phyloP scores from a whole-genome alignment of 2,888 invertebrate genomes.

The Linyphia triangularis region DNA sequence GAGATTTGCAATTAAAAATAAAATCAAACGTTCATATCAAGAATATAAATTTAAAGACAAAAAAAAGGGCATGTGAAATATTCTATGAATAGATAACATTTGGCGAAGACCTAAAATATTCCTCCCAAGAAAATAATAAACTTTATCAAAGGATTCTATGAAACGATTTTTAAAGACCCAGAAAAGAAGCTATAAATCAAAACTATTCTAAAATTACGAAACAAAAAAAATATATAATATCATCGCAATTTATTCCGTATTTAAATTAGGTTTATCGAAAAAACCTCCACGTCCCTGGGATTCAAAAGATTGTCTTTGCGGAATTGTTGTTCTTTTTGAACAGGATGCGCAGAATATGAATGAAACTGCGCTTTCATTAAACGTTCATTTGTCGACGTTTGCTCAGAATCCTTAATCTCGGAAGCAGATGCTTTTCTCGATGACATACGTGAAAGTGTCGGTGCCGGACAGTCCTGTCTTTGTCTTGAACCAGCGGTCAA shows the following conservation, averaged over 20 bases:
- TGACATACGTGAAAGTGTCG: conserved; percentile 4
- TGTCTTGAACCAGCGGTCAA: conserved; percentile 30
- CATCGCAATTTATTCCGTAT: background rate
- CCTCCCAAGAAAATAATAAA: background rate
- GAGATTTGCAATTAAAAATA: too few relatives aligned
- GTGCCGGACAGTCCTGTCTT: background rate
- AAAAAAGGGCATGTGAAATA: too few relatives aligned
- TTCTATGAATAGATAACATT: too few relatives aligned
- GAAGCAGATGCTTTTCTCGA: conserved; percentile 7
- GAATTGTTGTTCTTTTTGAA: background rate
- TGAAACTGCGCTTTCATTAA: conserved; percentile 27
- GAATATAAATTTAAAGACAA: too few relatives aligned
- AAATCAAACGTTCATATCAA: too few relatives aligned
- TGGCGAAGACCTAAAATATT: too few relatives aligned
- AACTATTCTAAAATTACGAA: background rate
- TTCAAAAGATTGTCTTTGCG: background rate
- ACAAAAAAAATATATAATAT: background rate
- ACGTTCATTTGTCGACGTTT: conserved; percentile 37
- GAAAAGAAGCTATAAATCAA: background rate
- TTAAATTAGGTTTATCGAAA: conserved; percentile 3
- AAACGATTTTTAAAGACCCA: background rate
- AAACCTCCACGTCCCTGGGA: background rate
- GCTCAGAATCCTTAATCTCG: background rate
- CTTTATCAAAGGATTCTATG: background rate
- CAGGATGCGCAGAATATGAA: conserved; percentile 47